Evolutionary conservation across 2,888 invertebrate genomes (phyloP), one percentile per base, ranked within the genome.

Genomic region (Trissoscelio sp.): DNA sequence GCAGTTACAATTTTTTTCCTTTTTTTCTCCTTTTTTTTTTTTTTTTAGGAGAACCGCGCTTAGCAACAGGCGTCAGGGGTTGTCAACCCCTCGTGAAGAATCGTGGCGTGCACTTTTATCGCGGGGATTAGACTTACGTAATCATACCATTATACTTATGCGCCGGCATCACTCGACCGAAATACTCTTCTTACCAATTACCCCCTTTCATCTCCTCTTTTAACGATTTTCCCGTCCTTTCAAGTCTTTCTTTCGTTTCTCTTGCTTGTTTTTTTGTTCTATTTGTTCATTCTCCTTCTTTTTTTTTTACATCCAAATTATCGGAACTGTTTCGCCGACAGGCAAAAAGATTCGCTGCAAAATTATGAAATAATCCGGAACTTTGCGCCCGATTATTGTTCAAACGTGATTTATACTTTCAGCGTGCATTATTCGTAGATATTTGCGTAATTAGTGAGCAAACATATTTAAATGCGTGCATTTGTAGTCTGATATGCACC

Each of bases 1-100:
- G 60, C 51, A 73, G 53, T 62, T 31, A 11, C n/a, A 22, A n/a
- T n/a, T n/a, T n/a, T n/a, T n/a, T n/a, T n/a, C n/a, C n/a, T n/a
- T n/a, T n/a, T n/a, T n/a, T n/a, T n/a, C n/a, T n/a, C n/a, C n/a
- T n/a, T n/a, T n/a, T n/a, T n/a, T n/a, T n/a, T 57, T 64, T 62
- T 67, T 74, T 42, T 34, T 34, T 34, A 55, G 57, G 42, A 62
- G 34, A 46, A 46, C 14, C 48, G 85, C 84, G 88, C 89, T 85
- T 88, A 87, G 88, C 89, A 89, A 89, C 88, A 89, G 88, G 88
- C 89, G 82, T 83, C 87, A 86, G 86, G 87, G 87, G 88, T 87
- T 88, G 85, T 85, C 88, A 87, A 86, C 85, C 88, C 86, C 67
- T 73, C 66, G 64, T 24, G 57, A 20, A 22, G 39, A 39, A 37